Base-by-base conservation (phyloP, 2,797 vertebrate species). In the Takifugu rubripes region DNA sequence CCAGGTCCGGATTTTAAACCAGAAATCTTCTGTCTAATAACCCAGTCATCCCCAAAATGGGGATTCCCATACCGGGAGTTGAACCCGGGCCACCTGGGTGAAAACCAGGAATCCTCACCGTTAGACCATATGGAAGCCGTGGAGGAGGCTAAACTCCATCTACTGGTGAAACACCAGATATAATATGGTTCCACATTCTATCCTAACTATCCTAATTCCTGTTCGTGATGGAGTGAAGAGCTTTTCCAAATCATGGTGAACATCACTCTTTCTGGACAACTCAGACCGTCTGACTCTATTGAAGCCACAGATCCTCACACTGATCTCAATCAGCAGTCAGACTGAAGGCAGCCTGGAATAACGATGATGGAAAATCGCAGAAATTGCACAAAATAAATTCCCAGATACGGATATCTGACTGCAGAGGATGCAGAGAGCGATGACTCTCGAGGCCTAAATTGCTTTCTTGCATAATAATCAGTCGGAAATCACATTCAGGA, bases 381-480 rank as follows among this genome's bases (percentile, higher is more conserved):
- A 53, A 53, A 17, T 9, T 7, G 10, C 8, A 5, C 16, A 21
- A 29, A 44, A 45, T 14, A 29, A 55, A 29, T 14, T 8, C 36
- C n/a, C 21, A 55, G n/a, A 31, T 10, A 24, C 43, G 43, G 43
- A 44, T 40, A 14, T 40, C 12, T 44, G 43, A 17, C 15, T 6
- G 43, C 43, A 42, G n/a, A 21, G 16, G 15, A 8, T 26, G 8
- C 24, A 25, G 6, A 17, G 36, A 14, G n/a, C 10, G 5, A n/a
- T 27, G 1, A 17, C 31, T 17, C 21, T 31, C 16, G 15, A 31
- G 27, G 7, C 3, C 12, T 4, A 51, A 25, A 24, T 25, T 26
- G 16, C n/a, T 53, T 40, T 61, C 24, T 25, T 54, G 31, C 50
- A 46, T 17, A 36, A 42, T 31, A 43, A 45, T 45, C 21, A 15